Percentiles rank a stretch among this genome's conserved stretches.
phyloP scores from a whole-genome alignment of 2,113 vertebrate species.

The Eolophus roseicapilla region DNA sequence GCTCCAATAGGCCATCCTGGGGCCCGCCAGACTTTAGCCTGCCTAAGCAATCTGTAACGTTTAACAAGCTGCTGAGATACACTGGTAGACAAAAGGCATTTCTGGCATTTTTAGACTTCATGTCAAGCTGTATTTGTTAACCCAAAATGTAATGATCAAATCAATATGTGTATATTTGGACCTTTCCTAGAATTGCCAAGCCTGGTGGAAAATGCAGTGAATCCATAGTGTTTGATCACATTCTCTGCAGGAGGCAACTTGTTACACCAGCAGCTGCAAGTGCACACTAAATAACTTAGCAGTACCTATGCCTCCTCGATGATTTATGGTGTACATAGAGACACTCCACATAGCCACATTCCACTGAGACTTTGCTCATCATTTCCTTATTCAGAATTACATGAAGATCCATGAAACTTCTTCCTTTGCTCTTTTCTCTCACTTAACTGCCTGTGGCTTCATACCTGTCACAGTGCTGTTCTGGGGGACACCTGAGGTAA shows the following conservation, averaged over 20 bases:
- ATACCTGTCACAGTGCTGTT: background rate
- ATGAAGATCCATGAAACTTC: background rate
- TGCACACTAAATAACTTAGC: background rate
- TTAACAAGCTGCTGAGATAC: constrained; percentile 25
- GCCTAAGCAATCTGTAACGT: background rate
- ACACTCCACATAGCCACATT: background rate
- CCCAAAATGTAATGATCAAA: background rate
- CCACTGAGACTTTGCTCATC: background rate
- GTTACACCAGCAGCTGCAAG: background rate
- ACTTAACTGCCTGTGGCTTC: background rate
- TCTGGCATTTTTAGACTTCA: background rate
- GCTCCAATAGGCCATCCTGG: background rate
- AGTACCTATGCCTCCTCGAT: background rate
- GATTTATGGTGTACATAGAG: background rate
- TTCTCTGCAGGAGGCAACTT: background rate
- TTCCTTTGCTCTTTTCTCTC: background rate
- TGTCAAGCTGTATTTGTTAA: background rate
- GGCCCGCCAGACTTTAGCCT: background rate
- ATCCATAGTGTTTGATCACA: background rate
- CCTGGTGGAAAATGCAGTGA: background rate
- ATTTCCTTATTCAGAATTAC: background rate
- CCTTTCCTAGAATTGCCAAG: background rate
- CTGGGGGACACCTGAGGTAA: background rate
- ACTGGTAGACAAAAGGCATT: background rate
- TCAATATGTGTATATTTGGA: background rate